Conservation (phyloP, 2,888 invertebrate species). For the Synanthedon tipuliformis region DNA sequence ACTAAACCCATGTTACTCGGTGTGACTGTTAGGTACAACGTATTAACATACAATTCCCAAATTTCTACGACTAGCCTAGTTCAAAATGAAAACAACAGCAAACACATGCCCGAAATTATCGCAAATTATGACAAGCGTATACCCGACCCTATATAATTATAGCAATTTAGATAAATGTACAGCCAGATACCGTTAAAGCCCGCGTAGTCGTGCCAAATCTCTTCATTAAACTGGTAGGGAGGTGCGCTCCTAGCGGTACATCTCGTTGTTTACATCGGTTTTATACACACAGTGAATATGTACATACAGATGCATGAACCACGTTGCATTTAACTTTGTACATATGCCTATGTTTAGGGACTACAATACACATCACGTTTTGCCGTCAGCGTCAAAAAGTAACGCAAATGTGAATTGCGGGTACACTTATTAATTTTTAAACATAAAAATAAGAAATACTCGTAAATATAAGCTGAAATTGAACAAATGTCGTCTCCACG, state of each 20-base stretch:
- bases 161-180: neutral
- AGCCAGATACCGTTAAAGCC: constrained; percentile 45
- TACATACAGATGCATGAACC: neutral
- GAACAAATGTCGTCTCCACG: too few species aligned
- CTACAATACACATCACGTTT: neutral
- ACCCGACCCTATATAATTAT: neutral
- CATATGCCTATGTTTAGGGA: neutral
- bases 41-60: too few species aligned
- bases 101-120: too few species aligned
- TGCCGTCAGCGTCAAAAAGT: neutral
- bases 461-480: too few species aligned
- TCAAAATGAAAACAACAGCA: too few species aligned
- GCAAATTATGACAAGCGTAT: too few species aligned
- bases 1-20: too few species aligned
- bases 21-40: too few species aligned
- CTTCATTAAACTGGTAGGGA: constrained; percentile 58
- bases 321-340: neutral
- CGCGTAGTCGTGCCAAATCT: constrained; percentile 63
- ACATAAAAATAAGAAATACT: too few species aligned
- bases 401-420: neutral
- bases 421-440: neutral
- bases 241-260: constrained; percentile 38
- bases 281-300: neutral
- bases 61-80: too few species aligned
- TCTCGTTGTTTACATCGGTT: constrained; percentile 35